These are phyloP conservation scores for Neocloeon triangulifer DNA, from an alignment of 1,140 invertebrate genomes.

Conservation along the genomic window DNA sequence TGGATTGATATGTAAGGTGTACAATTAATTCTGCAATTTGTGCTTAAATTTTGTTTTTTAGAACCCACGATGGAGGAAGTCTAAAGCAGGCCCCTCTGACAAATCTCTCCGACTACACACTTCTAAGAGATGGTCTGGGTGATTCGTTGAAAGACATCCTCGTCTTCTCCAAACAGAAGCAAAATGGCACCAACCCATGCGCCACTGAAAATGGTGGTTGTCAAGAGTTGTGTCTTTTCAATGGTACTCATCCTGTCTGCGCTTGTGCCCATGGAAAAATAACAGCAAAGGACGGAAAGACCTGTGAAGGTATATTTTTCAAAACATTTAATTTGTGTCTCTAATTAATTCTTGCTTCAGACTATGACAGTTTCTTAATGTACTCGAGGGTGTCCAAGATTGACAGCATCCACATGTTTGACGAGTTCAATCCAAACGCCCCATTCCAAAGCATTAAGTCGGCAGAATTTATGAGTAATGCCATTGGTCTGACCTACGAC, in stretches of 20 bases:
- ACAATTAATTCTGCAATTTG: constrained; percentile 9
- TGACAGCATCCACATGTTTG: constrained; percentile 47
- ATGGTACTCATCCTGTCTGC: constrained; percentile 38
- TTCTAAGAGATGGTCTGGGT: constrained; percentile 31
- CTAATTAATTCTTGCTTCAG: constrained; percentile 19
- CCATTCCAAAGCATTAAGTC: constrained; percentile 52
- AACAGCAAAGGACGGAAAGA: constrained; percentile 28
- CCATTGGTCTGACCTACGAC: constrained; percentile 63
- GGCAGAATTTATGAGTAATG: constrained; percentile 48
- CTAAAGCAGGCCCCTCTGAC: constrained; percentile 34
- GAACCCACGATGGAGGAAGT: constrained; percentile 35
- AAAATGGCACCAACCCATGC: constrained; percentile 41
- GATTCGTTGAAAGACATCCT: constrained; percentile 46
- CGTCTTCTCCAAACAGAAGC: constrained; percentile 28
- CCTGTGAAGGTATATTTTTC: constrained; percentile 39
- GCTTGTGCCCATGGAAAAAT: constrained; percentile 51
- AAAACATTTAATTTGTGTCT: too few relatives aligned
- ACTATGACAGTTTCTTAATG: constrained; percentile 50
- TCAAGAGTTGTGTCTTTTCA: constrained; percentile 53
- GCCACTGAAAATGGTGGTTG: constrained; percentile 50
- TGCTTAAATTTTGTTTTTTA: constrained; percentile 9
- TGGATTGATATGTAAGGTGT: constrained; percentile 31
- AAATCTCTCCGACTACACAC: constrained; percentile 26
- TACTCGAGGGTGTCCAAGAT: constrained; percentile 49
- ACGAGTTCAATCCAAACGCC: constrained; percentile 44